Percentiles rank a stretch among this genome's conserved stretches.
Conservation (phyloP, 53 echinoderm and acorn worm species). For the Stichopus horrens region DNA sequence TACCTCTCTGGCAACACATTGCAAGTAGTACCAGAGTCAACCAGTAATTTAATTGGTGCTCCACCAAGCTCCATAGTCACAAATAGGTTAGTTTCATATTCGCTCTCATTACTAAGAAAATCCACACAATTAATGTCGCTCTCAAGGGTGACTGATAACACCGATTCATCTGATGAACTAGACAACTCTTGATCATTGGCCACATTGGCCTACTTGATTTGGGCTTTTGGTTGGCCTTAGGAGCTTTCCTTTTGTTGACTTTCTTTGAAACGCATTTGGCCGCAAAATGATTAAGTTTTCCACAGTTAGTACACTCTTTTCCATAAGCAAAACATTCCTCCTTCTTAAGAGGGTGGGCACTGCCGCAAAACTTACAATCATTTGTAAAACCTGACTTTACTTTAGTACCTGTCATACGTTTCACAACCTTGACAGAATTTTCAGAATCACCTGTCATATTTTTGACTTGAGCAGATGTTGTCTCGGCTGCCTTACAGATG, state of each 20-base stretch:
- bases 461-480: background rate
- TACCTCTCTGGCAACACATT: constrained; percentile 36
- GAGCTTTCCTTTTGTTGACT: background rate
- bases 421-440: constrained; percentile 1
- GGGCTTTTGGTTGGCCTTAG: too few species aligned
- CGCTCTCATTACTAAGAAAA: background rate
- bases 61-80: constrained; percentile 14
- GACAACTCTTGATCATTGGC: background rate
- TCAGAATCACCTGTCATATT: background rate
- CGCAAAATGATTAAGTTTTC: constrained; percentile 17
- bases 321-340: constrained; percentile 34
- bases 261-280: constrained; percentile 4
- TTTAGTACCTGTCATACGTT: background rate
- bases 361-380: constrained; percentile 45
- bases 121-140: background rate
- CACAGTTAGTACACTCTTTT: constrained; percentile 12
- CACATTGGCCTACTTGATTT: background rate
- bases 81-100: constrained; percentile 19
- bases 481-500: constrained; percentile 31
- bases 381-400: background rate
- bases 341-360: constrained; percentile 23
- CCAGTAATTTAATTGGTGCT: background rate
- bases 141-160: constrained; percentile 12
- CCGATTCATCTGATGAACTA: background rate
- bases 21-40: constrained; percentile 43